A percentile compares a stretch with the other conserved stretches of the same genome.
phyloP scores from a whole-genome alignment of 23 tunicate genomes.

The Halocynthia roretzi region DNA sequence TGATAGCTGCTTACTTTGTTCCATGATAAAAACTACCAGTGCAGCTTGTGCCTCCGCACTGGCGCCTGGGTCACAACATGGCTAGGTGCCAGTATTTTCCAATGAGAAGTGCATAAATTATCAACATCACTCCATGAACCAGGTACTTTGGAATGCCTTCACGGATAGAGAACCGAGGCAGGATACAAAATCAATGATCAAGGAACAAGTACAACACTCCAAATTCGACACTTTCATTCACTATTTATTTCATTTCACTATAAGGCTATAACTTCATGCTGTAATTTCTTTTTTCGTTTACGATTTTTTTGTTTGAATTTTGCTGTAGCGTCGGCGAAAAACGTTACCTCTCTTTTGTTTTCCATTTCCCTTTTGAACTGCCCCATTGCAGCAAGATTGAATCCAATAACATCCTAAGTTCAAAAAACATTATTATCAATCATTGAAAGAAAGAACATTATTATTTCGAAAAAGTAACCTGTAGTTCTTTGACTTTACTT shows the following conservation, averaged over 20 bases:
- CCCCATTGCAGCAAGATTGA: slow-evolving; percentile 63
- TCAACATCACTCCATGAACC: too few relatives aligned
- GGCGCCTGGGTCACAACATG: too few relatives aligned
- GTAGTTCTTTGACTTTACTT: slow-evolving; percentile 32
- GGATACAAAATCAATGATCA: too few relatives aligned
- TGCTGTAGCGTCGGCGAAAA: slow-evolving; percentile 81
- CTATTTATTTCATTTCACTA: neutral
- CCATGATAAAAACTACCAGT: too few relatives aligned
- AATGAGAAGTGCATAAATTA: too few relatives aligned
- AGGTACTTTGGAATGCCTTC: too few relatives aligned
- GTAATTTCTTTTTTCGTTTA: slow-evolving; percentile 21
- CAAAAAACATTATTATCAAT: neutral
- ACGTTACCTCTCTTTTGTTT: slow-evolving; percentile 53
- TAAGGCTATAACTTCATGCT: slow-evolving; percentile 9
- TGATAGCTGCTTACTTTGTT: too few relatives aligned
- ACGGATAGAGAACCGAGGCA: too few relatives aligned
- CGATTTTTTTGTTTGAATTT: slow-evolving; percentile 46
- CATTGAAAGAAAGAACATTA: neutral
- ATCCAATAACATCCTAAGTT: slow-evolving; percentile 66
- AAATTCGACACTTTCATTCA: too few relatives aligned
- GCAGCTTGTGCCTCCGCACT: too few relatives aligned
- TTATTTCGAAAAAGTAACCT: slow-evolving; percentile 22
- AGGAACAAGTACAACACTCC: too few relatives aligned
- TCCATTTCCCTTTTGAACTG: slow-evolving; percentile 61
- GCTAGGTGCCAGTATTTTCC: too few relatives aligned